Percentiles rank a stretch among this genome's conserved stretches.
phyloP scores from a whole-genome alignment of 2,888 invertebrate genomes.

The Platycnemis pennipes region DNA sequence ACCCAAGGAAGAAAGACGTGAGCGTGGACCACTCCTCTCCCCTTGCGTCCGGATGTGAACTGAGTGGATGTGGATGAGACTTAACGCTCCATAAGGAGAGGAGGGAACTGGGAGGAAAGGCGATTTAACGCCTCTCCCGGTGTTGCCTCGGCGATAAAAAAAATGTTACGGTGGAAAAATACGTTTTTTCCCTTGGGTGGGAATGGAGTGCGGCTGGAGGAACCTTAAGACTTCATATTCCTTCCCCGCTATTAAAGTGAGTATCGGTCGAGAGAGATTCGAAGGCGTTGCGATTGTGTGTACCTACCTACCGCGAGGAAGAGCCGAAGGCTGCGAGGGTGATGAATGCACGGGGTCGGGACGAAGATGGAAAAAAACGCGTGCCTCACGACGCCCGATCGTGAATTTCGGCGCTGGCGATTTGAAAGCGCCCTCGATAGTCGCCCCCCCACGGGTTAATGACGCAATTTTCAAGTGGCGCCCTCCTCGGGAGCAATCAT shows the following conservation, averaged over 20 bases:
- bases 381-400: neutral
- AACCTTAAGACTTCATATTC: no score
- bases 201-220: neutral
- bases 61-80: neutral
- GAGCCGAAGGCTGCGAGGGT: neutral
- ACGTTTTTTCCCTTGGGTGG: neutral
- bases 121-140: neutral
- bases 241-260: neutral
- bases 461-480: constrained; percentile 18
- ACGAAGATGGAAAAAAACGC: neutral
- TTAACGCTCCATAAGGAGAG: neutral
- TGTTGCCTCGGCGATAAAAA: neutral
- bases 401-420: neutral
- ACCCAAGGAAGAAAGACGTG: neutral
- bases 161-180: neutral
- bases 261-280: neutral
- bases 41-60: neutral
- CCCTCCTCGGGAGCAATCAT: neutral
- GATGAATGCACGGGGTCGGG: neutral
- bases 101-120: no score
- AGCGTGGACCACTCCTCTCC: no score
- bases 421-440: neutral
- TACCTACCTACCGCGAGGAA: neutral
- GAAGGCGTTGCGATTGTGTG: neutral
- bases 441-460: neutral